Evolutionary conservation across 2,797 vertebrate genomes (phyloP), one percentile per base, ranked within the genome.

Genomic region (Fundulus diaphanus): DNA sequence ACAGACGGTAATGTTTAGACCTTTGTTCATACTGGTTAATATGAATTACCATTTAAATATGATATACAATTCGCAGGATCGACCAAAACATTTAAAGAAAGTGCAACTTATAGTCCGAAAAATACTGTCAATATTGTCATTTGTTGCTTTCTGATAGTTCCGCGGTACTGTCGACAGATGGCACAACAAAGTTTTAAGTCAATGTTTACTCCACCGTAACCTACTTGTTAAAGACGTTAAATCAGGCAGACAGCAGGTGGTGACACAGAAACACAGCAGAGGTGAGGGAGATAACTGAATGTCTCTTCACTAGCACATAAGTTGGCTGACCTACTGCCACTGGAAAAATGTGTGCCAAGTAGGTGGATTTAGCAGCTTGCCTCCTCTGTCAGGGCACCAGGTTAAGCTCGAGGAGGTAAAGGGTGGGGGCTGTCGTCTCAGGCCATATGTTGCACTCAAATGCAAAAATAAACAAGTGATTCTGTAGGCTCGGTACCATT

Each of bases 361-460:
- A 77, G 85, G 73, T 22, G 49, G 73, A 73, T 75, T 70, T 72
- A 76, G 65, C 54, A n/a, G 8, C 76, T 67, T 18, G 51, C 31
- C 51, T 69, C 54, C 27, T 56, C 59, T n/a, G 70, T 82, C 71
- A 86, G 80, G 66, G 52, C 71, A 89, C 48, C 72, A 85, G 91
- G 85, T 82, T 94, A 94, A 93, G 84, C 84, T 75, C 48, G 15
- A 15, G 51, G 79, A 90, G 76, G 87, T 91, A 92, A 6, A 7
- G 56, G 0, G 29, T 8, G 18, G 57, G 35, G 61, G 24, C 2
- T 24, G 33, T 93, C 90, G 83, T 73, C 87, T 84, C 51, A 31
- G 79, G 77, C 93, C 94, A 95, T 94, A 94, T 94, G 93, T 67
- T 75, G 11, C 68, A 44, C 1, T 7, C 37, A 48, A 57, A 46